Evolutionary conservation across 2,888 invertebrate species (phyloP), one percentile per base, ranked within the genome.

Genomic region (Malachius bipustulatus): DNA sequence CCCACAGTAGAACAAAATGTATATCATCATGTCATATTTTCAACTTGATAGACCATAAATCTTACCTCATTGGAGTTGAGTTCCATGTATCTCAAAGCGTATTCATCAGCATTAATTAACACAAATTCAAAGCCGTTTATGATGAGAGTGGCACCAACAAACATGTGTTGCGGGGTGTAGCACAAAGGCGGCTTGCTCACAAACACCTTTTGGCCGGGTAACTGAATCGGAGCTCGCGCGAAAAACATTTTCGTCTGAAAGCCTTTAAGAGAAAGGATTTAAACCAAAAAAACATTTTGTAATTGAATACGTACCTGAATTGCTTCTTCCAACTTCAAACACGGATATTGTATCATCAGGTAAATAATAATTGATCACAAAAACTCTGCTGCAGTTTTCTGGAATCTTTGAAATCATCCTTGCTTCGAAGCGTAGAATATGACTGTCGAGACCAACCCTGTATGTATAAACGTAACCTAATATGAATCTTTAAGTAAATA

Each of bases 31-130:
- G n/a, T n/a, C n/a, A n/a, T n/a, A n/a, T n/a, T n/a, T n/a, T n/a
- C n/a, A n/a, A n/a, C n/a, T n/a, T n/a, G n/a, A n/a, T n/a, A n/a
- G n/a, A n/a, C n/a, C n/a, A n/a, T n/a, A n/a, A 19, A 19, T 8
- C 24, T n/a, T 53, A 85, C 88, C 71, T 84, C 73, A 37, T 72
- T 62, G 36, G 74, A 65, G 59, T 88, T 70, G 4, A 78, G 55
- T 59, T 93, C 91, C 89, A 91, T 81, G 54, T 85, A 91, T 28
- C 80, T 71, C 32, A 90, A 62, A 0, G 88, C 83, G 54, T 85
- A 93, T 52, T 85, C 82, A 56, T 94, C 93, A 2, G 89, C 88
- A 2, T 77, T 77, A 1, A 75, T 66, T 16, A 94, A 66, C 31
- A 80, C 65, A 58, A 93, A 93, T 30, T 76, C 62, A 52, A 85